Conservation (phyloP, 2,797 vertebrate species). For the Premnoplex brunnescens region DNA sequence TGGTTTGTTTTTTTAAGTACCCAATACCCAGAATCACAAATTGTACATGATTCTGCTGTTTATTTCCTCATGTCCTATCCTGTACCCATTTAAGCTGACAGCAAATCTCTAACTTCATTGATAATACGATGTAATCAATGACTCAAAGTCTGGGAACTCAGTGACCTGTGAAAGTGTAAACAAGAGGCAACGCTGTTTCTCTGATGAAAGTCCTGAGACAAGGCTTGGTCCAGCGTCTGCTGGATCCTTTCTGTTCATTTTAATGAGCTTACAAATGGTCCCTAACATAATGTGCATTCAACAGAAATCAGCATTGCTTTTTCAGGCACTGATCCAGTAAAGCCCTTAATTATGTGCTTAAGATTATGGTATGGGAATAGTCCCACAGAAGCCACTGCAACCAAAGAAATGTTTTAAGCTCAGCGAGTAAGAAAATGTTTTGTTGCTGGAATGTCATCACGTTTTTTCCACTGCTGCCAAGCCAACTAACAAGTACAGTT, state of each 20-base stretch:
- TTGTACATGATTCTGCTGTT: not conserved
- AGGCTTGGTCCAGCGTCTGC: slow-evolving; percentile 13
- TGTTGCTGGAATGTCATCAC: not conserved
- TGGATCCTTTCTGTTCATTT: slow-evolving; percentile 46
- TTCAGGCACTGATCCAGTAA: slow-evolving; percentile 45
- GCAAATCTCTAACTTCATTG: slow-evolving; percentile 23
- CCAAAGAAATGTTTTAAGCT: slow-evolving; percentile 10
- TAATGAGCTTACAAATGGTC: slow-evolving; percentile 53
- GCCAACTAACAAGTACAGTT: not conserved
- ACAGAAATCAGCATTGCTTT: slow-evolving; percentile 31
- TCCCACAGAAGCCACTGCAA: slow-evolving; percentile 3
- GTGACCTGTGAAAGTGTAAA: slow-evolving; percentile 16
- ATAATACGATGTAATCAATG: not conserved
- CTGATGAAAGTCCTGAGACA: not conserved
- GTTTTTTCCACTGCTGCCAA: not conserved
- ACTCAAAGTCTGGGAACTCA: slow-evolving; percentile 19
- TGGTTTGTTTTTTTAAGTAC: not conserved
- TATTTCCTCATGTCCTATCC: not conserved
- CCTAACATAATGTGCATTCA: slow-evolving; percentile 34
- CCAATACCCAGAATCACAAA: not conserved
- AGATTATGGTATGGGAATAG: slow-evolving; percentile 38
- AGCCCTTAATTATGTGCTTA: slow-evolving; percentile 52
- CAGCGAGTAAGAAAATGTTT: not conserved
- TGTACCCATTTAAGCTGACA: not conserved
- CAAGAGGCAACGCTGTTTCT: slow-evolving; percentile 7